phyloP scores from a whole-genome alignment of 2,888 invertebrate species.

The Aphodius granarius region DNA sequence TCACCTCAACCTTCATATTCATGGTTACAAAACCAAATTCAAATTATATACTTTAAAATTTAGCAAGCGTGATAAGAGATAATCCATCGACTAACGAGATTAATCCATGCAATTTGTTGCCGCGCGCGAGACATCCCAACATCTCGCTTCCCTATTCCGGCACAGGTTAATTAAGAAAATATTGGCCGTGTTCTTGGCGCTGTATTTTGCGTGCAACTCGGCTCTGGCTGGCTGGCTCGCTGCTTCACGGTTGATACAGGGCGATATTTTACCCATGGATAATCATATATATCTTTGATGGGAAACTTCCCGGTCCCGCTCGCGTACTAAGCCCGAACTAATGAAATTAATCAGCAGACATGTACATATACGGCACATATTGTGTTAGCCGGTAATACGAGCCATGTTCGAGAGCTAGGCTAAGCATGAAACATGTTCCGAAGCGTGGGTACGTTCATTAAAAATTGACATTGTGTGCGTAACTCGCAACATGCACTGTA shows the following conservation, averaged over 20 bases:
- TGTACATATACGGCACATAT: constrained; percentile 9
- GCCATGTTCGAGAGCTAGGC: neutral
- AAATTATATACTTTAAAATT: neutral
- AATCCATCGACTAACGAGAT: neutral
- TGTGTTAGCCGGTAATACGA: constrained; percentile 1
- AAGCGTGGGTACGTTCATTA: neutral
- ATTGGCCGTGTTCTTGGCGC: neutral
- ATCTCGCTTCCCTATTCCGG: neutral
- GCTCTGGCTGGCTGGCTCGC: neutral
- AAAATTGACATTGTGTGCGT: neutral
- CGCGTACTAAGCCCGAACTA: neutral
- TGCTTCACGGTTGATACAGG: neutral
- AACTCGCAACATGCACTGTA: neutral
- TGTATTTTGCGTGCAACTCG: neutral
- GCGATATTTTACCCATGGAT: neutral
- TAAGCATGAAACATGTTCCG: neutral
- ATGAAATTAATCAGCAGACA: constrained; percentile 10
- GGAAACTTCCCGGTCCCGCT: neutral
- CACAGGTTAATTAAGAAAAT: neutral
- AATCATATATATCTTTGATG: neutral
- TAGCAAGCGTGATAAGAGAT: neutral
- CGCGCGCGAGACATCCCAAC: neutral
- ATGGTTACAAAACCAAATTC: too few species aligned
- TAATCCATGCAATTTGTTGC: neutral
- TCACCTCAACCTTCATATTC: too few species aligned